Evolutionary conservation across 2,113 vertebrate genomes (phyloP).

Genomic region (Melanerpes aurifrons): DNA sequence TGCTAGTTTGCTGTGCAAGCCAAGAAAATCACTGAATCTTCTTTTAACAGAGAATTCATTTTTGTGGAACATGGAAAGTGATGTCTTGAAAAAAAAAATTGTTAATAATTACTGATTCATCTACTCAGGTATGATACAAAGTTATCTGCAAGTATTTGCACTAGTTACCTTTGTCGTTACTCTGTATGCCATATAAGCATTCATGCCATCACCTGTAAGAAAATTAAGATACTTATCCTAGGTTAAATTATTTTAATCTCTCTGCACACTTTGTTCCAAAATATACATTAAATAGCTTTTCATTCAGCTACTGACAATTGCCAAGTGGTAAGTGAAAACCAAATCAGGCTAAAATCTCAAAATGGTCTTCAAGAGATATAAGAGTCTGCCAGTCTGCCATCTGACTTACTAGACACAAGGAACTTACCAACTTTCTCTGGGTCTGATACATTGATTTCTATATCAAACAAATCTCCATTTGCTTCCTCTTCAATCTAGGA

Average conservation of each 20-base stretch:
- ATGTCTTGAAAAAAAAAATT: constrained; percentile 79
- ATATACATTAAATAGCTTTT: not conserved
- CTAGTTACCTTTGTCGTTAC: constrained; percentile 90
- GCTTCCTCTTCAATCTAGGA: constrained; percentile 91
- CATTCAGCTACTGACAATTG: not conserved
- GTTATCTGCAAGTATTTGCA: not conserved
- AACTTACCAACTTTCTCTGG: constrained; percentile 97
- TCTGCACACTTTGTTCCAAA: not conserved
- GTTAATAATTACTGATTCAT: not conserved
- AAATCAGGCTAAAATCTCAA: not conserved
- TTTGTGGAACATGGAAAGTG: constrained; percentile 87
- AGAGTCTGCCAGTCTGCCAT: not conserved
- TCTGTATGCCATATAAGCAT: constrained; percentile 98
- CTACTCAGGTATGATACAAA: not conserved
- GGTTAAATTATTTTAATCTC: not conserved
- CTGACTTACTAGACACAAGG: not conserved
- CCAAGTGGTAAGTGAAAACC: not conserved
- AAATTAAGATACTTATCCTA: constrained; percentile 15
- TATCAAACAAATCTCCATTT: constrained; percentile 88
- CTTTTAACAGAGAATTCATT: constrained; percentile 92
- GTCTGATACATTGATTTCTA: constrained; percentile 95
- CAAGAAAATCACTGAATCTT: constrained; percentile 98
- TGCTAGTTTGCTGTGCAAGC: constrained; percentile 95
- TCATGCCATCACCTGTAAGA: constrained; percentile 94
- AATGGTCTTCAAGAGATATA: not conserved